phyloP scores from a whole-genome alignment of 1,140 invertebrate genomes.

The Archivesica marissinica region DNA sequence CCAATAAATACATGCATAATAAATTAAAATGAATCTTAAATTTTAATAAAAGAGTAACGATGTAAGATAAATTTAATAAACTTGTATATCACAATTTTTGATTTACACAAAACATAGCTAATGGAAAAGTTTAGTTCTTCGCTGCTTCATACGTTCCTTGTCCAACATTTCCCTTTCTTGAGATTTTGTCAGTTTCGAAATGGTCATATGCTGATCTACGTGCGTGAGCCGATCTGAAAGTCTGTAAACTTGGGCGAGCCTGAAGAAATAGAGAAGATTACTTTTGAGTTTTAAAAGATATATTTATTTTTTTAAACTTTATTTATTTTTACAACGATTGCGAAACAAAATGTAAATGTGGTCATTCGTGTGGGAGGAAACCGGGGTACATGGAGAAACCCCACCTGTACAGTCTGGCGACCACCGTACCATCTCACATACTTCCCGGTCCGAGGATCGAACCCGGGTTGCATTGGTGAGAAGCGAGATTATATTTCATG shows the following conservation, averaged over 20 bases:
- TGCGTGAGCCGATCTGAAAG: slow-evolving; percentile 76
- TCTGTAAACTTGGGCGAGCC: slow-evolving; percentile 80
- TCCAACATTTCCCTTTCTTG: slow-evolving; percentile 76
- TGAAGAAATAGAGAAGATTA: slow-evolving; percentile 66
- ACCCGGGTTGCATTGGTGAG: too few species aligned
- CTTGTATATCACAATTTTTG: slow-evolving; percentile 6
- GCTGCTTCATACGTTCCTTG: slow-evolving; percentile 81
- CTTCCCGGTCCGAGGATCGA: too few species aligned
- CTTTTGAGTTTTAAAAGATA: too few species aligned
- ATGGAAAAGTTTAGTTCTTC: slow-evolving; percentile 71
- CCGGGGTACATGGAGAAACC: too few species aligned
- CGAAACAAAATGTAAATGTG: too few species aligned
- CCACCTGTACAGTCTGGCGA: too few species aligned
- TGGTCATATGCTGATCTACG: slow-evolving; percentile 71
- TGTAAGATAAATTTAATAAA: slow-evolving; percentile 7
- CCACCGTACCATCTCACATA: too few species aligned
- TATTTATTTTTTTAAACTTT: too few species aligned
- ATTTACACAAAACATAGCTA: slow-evolving; percentile 12
- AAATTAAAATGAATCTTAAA: background rate
- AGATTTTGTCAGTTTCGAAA: slow-evolving; percentile 77
- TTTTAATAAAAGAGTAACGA: background rate
- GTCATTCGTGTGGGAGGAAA: too few species aligned
- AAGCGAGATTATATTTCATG: too few species aligned
- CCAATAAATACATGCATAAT: background rate
- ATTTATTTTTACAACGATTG: too few species aligned